These are phyloP conservation scores for Lithophane ornitopus DNA, from an alignment of 2,888 invertebrate species.

Conservation along the genomic window DNA sequence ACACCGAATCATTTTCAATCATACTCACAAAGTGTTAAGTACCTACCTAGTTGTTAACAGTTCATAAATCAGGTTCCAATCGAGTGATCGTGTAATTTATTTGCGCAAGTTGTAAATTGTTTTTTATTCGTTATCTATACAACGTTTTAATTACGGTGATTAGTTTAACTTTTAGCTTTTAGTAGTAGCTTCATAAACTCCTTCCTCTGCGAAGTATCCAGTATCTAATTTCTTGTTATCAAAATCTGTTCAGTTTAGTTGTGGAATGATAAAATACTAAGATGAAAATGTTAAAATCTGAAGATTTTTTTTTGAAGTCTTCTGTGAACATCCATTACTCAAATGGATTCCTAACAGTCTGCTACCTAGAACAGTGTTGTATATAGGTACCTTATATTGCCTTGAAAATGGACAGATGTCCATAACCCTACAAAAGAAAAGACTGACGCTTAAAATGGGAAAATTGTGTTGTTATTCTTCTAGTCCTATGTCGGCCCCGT, in stretches of 20 bases:
- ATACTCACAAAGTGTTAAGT: constrained; percentile 10
- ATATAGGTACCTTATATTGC: neutral
- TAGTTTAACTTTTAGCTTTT: neutral
- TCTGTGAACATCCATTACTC: neutral
- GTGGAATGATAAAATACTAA: neutral
- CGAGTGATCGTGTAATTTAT: constrained; percentile 20
- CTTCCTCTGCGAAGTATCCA: neutral
- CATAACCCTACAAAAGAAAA: no score
- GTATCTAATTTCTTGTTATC: neutral
- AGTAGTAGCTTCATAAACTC: neutral
- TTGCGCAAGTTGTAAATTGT: neutral
- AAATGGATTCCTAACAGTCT: neutral
- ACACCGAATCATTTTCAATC: neutral
- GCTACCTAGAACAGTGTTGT: neutral
- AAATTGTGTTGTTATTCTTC: no score
- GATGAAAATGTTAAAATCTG: neutral
- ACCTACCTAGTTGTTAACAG: constrained; percentile 22
- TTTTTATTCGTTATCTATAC: neutral
- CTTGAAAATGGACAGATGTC: neutral
- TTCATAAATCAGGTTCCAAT: constrained; percentile 20
- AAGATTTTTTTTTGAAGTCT: no score
- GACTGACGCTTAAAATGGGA: no score
- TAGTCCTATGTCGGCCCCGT: no score
- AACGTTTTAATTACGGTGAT: neutral
- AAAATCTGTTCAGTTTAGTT: neutral